Percentiles rank a stretch among this genome's conserved stretches.
Conservation (phyloP, 2,113 vertebrate genomes). For the Urocitellus parryii region DNA sequence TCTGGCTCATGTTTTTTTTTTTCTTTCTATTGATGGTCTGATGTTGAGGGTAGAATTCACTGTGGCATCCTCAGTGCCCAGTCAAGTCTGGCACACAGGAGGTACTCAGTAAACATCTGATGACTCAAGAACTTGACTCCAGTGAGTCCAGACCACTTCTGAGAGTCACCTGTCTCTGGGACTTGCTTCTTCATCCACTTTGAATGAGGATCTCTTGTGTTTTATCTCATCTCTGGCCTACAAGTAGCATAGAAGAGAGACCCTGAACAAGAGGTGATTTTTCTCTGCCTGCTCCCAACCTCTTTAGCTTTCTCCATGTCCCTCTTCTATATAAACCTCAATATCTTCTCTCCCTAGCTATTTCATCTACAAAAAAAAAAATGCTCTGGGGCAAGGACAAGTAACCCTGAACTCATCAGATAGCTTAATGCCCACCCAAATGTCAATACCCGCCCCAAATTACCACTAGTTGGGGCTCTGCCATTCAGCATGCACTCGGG, state of each 20-base stretch:
- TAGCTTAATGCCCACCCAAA: neutral
- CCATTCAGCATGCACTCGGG: neutral
- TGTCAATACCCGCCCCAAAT: neutral
- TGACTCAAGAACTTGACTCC: neutral
- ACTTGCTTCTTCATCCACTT: conserved; percentile 17
- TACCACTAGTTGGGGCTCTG: neutral
- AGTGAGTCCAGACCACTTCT: neutral
- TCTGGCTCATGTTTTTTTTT: neutral
- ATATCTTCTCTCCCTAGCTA: neutral
- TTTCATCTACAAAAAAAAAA: conserved; percentile 31
- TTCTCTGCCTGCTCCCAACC: neutral
- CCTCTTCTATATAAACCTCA: neutral
- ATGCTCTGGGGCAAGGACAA: neutral
- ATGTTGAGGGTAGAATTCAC: neutral
- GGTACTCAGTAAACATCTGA: neutral
- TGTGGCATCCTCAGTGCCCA: neutral
- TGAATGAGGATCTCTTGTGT: conserved; percentile 7
- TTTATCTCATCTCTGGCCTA: conserved; percentile 5
- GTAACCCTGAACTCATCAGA: neutral
- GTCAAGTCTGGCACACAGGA: conserved; percentile 3
- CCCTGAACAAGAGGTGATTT: conserved; percentile 6
- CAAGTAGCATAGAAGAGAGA: neutral
- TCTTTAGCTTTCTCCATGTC: conserved; percentile 17
- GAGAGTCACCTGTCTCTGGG: conserved; percentile 2
- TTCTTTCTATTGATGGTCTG: neutral